Percentiles rank a stretch among this genome's conserved stretches.
phyloP scores from a whole-genome alignment of 2,888 invertebrate genomes.

The Troilus luridus region DNA sequence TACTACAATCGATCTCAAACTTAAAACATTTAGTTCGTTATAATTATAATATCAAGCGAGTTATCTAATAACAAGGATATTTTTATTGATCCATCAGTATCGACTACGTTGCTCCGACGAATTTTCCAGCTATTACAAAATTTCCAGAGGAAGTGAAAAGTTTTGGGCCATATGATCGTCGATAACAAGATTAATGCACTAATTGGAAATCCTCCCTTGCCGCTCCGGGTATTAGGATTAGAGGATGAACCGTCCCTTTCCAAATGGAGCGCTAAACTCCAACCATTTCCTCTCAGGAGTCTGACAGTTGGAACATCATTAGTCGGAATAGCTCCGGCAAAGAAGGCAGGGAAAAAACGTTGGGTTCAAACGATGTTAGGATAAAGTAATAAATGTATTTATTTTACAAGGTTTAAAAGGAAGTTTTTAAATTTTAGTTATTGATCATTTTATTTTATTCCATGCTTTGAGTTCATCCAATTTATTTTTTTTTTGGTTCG shows the following conservation, averaged over 20 bases:
- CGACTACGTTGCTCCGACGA: background rate
- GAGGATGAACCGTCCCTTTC: background rate
- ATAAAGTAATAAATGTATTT: constrained; percentile 1
- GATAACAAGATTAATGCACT: background rate
- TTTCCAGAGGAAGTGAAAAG: constrained; percentile 11
- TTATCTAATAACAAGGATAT: too few relatives aligned
- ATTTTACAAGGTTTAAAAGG: background rate
- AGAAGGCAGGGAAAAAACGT: background rate
- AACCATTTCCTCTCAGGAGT: background rate
- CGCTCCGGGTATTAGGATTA: constrained; percentile 6
- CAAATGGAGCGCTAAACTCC: background rate
- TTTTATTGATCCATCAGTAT: background rate
- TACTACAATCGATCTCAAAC: too few relatives aligned
- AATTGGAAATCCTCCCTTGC: background rate
- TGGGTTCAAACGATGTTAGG: background rate
- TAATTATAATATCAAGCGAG: too few relatives aligned
- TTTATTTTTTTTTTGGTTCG: background rate
- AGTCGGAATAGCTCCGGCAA: background rate
- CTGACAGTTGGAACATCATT: background rate
- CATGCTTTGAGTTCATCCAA: background rate
- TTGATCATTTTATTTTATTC: background rate
- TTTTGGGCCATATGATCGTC: background rate
- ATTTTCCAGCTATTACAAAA: background rate
- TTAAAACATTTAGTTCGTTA: too few relatives aligned
- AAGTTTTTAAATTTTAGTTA: background rate